These are phyloP conservation scores for Brevimyrus niger DNA, from an alignment of 2,113 vertebrate species.

Conservation along the genomic window DNA sequence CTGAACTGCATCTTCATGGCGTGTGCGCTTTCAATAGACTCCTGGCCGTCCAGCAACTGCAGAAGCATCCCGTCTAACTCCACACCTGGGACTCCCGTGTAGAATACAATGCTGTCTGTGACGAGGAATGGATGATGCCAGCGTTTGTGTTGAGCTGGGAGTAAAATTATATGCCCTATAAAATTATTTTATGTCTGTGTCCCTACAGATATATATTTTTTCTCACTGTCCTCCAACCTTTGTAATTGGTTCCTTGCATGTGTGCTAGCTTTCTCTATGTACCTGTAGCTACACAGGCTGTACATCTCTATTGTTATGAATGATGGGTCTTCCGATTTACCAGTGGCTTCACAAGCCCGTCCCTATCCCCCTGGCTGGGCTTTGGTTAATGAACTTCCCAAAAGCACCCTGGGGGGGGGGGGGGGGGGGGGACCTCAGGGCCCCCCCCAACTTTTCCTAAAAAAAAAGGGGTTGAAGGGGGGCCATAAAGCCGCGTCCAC, in stretches of 20 bases:
- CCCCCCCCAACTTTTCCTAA: too few species aligned
- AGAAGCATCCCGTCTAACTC: neutral
- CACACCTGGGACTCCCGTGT: neutral
- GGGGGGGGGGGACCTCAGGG: neutral
- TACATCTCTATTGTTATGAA: neutral
- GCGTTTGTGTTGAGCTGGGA: neutral
- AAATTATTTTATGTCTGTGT: neutral
- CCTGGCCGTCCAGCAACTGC: neutral
- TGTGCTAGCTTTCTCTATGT: neutral
- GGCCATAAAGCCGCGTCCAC: too few species aligned
- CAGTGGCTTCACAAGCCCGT: neutral
- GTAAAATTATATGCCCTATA: neutral
- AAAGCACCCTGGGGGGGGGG: neutral
- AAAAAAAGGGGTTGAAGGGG: too few species aligned
- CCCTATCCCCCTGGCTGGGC: neutral
- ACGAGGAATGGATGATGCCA: slow-evolving; percentile 29
- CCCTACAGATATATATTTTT: neutral
- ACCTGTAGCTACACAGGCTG: neutral
- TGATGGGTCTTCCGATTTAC: neutral
- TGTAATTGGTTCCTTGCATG: neutral
- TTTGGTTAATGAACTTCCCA: slow-evolving; percentile 19
- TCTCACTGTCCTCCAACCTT: neutral
- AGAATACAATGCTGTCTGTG: neutral
- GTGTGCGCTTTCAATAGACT: too few species aligned
- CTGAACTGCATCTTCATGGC: neutral